Evolutionary conservation across 2,113 vertebrate genomes (phyloP), one percentile per base, ranked within the genome.

Genomic region (Megaceryle maxima): DNA sequence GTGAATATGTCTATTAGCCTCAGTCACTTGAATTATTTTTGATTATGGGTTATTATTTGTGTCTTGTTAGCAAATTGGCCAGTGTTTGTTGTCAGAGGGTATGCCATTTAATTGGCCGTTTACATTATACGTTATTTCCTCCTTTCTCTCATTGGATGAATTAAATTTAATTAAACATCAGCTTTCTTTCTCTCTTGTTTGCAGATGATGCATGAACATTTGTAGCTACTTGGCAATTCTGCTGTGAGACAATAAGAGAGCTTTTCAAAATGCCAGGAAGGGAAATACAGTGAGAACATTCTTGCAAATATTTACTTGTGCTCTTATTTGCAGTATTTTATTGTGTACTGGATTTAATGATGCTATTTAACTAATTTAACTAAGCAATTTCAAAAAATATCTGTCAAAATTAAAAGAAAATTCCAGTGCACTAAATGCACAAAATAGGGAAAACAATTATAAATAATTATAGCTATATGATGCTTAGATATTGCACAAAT

Each of bases 221-320:
- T 92, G 86, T 75, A 91, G 83, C 90, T 87, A 82, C 86, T 93
- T 96, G 96, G 91, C 95, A 96, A 69, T 92, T 92, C 83, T 90
- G 66, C 88, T 84, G 66, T 87, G 95, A 95, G 88, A 95, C 95
- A 95, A 96, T 82, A 90, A 96, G 94, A 92, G 90, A 92, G 69
- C 90, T 91, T 96, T 94, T 94, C 77, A 88, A 76, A 96, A 93
- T 94, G 83, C 90, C 92, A 92, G 86, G 73, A 96, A 83, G 73
- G 88, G 88, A 95, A 96, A 88, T 84, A 70, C 74, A 96, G 62
- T 18, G 44, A 90, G 92, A 96, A 96, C 94, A 79, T 80, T 66
- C 77, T 84, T 31, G 48, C 86, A 97, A 94, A 96, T 97, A 96
- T 93, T 96, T 95, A 91, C 94, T 96, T 82, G 83, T 90, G 66